Conservation (phyloP, 2,888 invertebrate genomes). For the Margaritifera margaritifera region DNA sequence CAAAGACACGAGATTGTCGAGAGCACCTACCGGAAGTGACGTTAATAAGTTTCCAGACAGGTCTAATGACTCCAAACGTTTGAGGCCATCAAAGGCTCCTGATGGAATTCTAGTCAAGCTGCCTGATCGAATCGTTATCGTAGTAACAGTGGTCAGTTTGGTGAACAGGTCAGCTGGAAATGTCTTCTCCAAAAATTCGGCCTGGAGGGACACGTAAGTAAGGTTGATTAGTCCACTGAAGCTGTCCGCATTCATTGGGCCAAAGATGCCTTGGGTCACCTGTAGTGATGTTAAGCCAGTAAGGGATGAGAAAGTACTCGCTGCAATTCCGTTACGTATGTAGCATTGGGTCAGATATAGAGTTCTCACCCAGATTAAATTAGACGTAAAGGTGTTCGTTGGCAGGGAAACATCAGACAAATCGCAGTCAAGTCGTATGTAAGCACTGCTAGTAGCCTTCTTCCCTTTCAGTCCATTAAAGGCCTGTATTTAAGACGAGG, state of each 20-base stretch:
- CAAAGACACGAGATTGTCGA: constrained; percentile 17
- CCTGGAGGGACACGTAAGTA: constrained; percentile 8
- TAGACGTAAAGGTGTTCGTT: constrained; percentile 10
- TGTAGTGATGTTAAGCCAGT: constrained; percentile 14
- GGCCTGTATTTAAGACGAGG: constrained; percentile 6
- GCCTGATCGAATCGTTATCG: constrained; percentile 16
- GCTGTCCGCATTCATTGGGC: constrained; percentile 14
- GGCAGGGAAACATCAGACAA: constrained; percentile 9
- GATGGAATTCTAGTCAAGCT: constrained; percentile 12
- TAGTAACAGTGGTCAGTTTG: constrained; percentile 5
- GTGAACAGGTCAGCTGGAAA: constrained; percentile 15
- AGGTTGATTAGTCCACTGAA: constrained; percentile 17
- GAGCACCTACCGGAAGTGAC: constrained; percentile 18
- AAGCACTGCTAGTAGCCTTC: background rate
- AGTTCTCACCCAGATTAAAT: constrained; percentile 16
- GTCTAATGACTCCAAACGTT: constrained; percentile 11
- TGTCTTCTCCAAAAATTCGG: constrained; percentile 16
- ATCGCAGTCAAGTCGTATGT: constrained; percentile 13
- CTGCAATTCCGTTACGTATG: constrained; percentile 17
- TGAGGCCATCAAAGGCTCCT: constrained; percentile 12
- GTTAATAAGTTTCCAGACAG: constrained; percentile 20
- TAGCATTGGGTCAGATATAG: constrained; percentile 17
- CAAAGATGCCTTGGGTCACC: constrained; percentile 14
- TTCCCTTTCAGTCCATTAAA: constrained; percentile 9
- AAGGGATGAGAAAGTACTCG: constrained; percentile 17